Evolutionary conservation across 2,113 vertebrate species (phyloP), one percentile per base, ranked within the genome.

Genomic region (Vulpes ferrilata): DNA sequence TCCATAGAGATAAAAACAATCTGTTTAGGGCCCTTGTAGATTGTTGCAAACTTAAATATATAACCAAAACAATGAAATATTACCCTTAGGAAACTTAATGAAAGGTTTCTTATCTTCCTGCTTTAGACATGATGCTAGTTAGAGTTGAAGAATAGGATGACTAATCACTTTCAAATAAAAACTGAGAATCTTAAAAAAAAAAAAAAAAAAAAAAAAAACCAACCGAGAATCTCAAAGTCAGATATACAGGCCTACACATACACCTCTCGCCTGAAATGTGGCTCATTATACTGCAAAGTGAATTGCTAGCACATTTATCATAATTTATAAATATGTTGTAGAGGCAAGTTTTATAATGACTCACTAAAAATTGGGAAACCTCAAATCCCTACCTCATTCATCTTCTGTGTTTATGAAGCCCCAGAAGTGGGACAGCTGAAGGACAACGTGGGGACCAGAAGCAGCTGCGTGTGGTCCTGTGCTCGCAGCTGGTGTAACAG

Each of bases 261-360:
- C 11, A 16, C 23, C 23, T 84, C 53, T 83, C 38, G n/a, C n/a
- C 48, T 74, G 83, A 92, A 92, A 35, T 10, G 30, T n/a, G 87
- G 73, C 84, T 67, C 43, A 80, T 93, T 43, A 38, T n/a, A 59
- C 17, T 43, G 13, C 80, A 83, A 35, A 94, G 30, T 62, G 48
- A 87, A 74, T 67, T 88, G 78, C 53, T 23, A 81, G 57, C 16
- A 80, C 53, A 95, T 94, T 88, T 59, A 62, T 92, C 74, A 83
- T 74, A 83, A 92, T 93, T 93, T 88, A 88, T 84, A 65, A 96
- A 27, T 84, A 53, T 35, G 12, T 43, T 17, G 4, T 51, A 51
- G 3, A 84, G 67, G 92, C 17, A 22, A n/a, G 76, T 91, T 97
- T 92, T 84, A 62, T 82, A 94, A 82, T 62, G 9, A 32, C 48